phyloP scores from a whole-genome alignment of 2,797 vertebrate genomes.

The Cyprinella venusta region DNA sequence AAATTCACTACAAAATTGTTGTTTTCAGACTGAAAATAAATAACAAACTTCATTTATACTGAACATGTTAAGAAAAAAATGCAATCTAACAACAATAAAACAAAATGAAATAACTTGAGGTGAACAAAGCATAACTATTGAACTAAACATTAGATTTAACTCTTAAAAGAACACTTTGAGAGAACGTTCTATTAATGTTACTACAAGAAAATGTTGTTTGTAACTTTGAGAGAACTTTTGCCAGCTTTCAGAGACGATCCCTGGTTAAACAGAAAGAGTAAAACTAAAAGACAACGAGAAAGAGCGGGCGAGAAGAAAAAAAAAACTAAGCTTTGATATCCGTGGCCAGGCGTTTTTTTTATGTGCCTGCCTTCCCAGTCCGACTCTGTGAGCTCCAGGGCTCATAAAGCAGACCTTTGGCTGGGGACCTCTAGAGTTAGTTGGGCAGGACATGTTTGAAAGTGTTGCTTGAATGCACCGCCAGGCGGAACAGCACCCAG shows the following conservation, averaged over 20 bases:
- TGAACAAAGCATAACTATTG: background rate
- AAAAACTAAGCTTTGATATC: slow-evolving; percentile 69
- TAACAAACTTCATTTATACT: background rate
- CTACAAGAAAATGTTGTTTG: background rate
- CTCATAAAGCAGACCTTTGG: slow-evolving; percentile 71
- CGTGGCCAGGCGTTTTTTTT: slow-evolving; percentile 63
- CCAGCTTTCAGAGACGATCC: background rate
- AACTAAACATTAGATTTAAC: background rate
- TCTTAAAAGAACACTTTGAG: background rate
- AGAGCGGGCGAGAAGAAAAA: slow-evolving; percentile 2
- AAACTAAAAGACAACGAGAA: background rate
- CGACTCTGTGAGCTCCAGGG: slow-evolving; percentile 72
- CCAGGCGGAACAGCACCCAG: slow-evolving; percentile 70
- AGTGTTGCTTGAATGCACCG: slow-evolving; percentile 75
- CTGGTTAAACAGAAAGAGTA: background rate
- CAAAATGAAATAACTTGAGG: background rate
- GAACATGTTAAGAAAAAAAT: background rate
- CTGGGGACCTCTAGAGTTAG: slow-evolving; percentile 64
- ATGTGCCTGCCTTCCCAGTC: slow-evolving; percentile 78
- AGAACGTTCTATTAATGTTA: background rate
- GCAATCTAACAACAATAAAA: background rate
- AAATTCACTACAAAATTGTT: background rate
- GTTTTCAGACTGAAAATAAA: background rate
- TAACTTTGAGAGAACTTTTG: background rate
- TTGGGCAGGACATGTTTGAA: slow-evolving; percentile 73